Conservation (phyloP, 2,797 vertebrate genomes). For the Vultur gryphus region DNA sequence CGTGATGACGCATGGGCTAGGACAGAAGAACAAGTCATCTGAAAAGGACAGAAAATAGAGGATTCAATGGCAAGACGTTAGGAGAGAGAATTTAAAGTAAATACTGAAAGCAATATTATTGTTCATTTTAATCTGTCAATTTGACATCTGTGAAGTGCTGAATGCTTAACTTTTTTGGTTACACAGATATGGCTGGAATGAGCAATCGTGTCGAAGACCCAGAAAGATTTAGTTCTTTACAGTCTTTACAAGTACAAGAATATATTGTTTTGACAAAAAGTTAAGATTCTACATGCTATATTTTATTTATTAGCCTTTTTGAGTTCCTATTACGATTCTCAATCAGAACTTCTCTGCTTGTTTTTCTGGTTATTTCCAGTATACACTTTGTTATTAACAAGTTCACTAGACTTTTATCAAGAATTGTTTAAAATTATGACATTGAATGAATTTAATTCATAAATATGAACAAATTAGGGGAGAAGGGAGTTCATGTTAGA, state of each 20-base stretch:
- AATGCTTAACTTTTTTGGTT: neutral
- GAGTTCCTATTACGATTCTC: neutral
- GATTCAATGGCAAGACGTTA: neutral
- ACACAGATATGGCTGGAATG: neutral
- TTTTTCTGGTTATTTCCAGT: neutral
- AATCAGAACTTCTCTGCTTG: neutral
- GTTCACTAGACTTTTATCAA: neutral
- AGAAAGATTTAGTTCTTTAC: neutral
- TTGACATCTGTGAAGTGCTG: neutral
- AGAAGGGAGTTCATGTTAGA: neutral
- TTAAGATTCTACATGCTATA: neutral
- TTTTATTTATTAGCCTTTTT: neutral
- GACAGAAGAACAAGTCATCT: neutral
- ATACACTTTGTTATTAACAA: neutral
- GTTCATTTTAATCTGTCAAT: neutral
- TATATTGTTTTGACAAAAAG: neutral
- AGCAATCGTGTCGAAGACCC: neutral
- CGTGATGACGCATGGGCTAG: neutral
- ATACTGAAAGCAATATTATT: neutral
- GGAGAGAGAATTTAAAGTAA: neutral
- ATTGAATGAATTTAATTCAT: neutral
- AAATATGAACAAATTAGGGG: neutral
- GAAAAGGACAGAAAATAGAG: neutral
- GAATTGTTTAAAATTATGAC: neutral
- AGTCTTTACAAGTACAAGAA: neutral